Evolutionary conservation across 92 coral and sea anemone species (phyloP).

Genomic region (Micromussa lordhowensis): DNA sequence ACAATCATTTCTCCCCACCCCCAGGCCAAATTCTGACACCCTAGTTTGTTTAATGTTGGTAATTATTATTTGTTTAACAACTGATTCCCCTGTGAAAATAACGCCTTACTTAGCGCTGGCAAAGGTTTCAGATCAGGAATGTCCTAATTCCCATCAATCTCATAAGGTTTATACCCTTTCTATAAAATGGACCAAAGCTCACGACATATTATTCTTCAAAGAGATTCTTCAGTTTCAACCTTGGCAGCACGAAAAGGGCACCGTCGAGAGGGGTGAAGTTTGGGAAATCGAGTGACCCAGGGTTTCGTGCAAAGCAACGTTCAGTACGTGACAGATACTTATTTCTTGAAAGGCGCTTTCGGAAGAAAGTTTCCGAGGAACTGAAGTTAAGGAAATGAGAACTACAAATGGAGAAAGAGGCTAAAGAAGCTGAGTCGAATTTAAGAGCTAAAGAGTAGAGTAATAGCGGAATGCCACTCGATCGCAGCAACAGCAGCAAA

Average conservation of each 20-base stretch:
- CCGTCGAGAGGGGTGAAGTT: conserved; percentile 43
- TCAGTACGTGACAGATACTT: conserved; percentile 33
- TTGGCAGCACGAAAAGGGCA: no score
- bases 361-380: conserved; percentile 57
- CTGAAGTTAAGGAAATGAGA: conserved; percentile 41
- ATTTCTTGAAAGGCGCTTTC: conserved; percentile 50
- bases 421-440: conserved; percentile 36
- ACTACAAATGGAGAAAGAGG: conserved; percentile 41
- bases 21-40: no score
- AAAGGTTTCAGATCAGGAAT: no score
- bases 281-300: conserved; percentile 35
- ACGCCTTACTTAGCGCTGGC: no score
- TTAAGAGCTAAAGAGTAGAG: conserved; percentile 21
- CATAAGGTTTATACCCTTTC: conserved; percentile 32
- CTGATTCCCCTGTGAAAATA: conserved; percentile 35
- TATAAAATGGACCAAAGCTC: conserved; percentile 66
- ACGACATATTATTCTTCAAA: conserved; percentile 35
- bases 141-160: conserved; percentile 18
- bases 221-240: no score
- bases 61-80: conserved; percentile 28
- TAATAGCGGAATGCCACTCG: conserved; percentile 21
- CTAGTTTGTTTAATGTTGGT: no score
- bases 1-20: no score
- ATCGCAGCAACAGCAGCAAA: conserved; percentile 27
- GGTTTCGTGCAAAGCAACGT: background rate